Conservation (phyloP, 1,140 invertebrate species). For the Lordiphosa clarofinis region DNA sequence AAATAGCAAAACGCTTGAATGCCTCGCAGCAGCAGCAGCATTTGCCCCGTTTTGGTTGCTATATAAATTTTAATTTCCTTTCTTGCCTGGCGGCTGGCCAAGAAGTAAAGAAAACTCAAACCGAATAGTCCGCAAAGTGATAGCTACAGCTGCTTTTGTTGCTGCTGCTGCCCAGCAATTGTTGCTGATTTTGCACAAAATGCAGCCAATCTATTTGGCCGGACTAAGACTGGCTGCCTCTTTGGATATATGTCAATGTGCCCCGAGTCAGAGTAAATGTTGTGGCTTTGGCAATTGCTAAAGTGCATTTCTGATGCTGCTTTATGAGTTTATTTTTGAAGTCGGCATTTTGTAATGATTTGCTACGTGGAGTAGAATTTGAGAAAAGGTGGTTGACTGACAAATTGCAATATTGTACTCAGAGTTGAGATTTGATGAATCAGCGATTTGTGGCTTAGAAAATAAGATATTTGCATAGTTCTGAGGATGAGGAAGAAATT, state of each 20-base stretch:
- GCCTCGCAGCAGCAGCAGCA: conserved; percentile 34
- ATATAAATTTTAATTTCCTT: conserved; percentile 72
- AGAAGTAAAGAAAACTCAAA: conserved; percentile 37
- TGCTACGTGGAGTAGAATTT: too few species aligned
- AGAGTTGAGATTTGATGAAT: too few species aligned
- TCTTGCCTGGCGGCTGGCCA: conserved; percentile 56
- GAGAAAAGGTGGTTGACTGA: too few species aligned
- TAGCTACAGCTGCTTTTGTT: conserved; percentile 12
- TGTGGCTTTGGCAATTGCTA: not conserved
- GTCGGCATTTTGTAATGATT: too few species aligned
- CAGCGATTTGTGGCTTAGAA: too few species aligned
- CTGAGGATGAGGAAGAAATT: too few species aligned
- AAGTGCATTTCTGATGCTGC: not conserved
- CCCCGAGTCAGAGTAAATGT: conserved; percentile 1
- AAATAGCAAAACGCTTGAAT: conserved; percentile 50
- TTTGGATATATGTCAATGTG: conserved; percentile 49
- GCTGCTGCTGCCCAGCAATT: conserved; percentile 51
- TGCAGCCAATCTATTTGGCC: conserved; percentile 54
- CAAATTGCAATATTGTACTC: too few species aligned
- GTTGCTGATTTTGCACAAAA: conserved; percentile 73
- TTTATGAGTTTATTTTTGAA: conserved; percentile 8
- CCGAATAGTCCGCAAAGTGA: conserved; percentile 39
- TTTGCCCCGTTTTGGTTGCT: conserved; percentile 45
- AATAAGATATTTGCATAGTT: too few species aligned
- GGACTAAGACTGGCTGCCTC: conserved; percentile 3